phyloP scores from a whole-genome alignment of 2,888 invertebrate species.

The Monoplex corrugatus region DNA sequence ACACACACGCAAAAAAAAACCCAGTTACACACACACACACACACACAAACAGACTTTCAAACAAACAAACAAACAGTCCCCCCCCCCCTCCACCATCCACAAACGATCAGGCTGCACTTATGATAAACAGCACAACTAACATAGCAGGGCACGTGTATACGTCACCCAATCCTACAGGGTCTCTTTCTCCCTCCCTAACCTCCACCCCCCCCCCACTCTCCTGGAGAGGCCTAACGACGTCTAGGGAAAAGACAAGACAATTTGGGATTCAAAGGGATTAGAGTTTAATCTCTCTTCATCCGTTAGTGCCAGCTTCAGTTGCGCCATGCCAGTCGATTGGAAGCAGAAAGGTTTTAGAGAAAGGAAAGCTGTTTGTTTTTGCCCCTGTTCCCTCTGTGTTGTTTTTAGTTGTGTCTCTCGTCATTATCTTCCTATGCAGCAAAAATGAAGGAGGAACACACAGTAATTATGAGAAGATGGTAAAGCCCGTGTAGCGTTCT shows the following conservation, averaged over 20 bases:
- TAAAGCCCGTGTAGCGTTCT: no score
- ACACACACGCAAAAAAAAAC: not conserved
- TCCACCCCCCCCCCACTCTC: not conserved
- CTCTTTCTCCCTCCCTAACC: not conserved
- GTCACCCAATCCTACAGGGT: not conserved
- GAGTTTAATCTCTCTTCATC: not conserved
- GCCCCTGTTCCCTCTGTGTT: not conserved
- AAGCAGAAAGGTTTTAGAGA: not conserved
- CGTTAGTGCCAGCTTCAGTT: slow-evolving; percentile 21
- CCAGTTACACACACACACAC: not conserved
- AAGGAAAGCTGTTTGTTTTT: not conserved
- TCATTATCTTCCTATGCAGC: not conserved
- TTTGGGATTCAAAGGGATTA: not conserved
- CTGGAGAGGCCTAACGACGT: not conserved
- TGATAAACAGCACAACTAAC: not conserved
- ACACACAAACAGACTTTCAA: not conserved
- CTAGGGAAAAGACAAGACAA: not conserved
- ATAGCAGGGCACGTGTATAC: not conserved
- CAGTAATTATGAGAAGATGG: not conserved
- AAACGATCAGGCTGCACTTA: not conserved
- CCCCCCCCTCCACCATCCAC: no score
- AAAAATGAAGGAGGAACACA: not conserved
- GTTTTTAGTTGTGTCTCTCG: not conserved
- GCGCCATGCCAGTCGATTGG: not conserved
- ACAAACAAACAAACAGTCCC: not conserved